These are phyloP conservation scores for Aurelia sp. DNA, from an alignment of 30 jellyfish, hydroid and myxozoan species.

Conservation along the genomic window DNA sequence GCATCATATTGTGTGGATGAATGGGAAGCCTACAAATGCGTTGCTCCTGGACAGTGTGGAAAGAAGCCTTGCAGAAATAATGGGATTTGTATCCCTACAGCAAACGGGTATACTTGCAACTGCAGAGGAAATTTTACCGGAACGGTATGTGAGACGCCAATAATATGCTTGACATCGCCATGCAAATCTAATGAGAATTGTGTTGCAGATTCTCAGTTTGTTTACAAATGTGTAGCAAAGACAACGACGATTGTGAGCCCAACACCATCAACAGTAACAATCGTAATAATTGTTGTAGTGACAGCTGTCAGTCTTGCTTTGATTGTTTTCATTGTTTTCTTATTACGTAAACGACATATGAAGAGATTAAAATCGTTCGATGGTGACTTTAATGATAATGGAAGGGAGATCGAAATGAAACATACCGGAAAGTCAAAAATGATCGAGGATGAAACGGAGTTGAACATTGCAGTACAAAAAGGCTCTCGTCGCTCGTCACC, in stretches of 20 bases:
- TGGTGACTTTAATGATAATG: slow-evolving; percentile 22
- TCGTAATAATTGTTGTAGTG: slow-evolving; percentile 53
- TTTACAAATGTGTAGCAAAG: slow-evolving; percentile 28
- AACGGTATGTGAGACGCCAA: slow-evolving; percentile 58
- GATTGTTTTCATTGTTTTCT: slow-evolving; percentile 11
- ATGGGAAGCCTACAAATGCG: slow-evolving; percentile 77
- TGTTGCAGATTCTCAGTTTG: slow-evolving; percentile 23
- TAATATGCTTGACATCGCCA: slow-evolving; percentile 61
- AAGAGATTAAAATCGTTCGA: slow-evolving; percentile 13
- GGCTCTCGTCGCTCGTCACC: background rate
- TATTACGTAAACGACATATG: slow-evolving; percentile 24
- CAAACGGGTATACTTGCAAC: slow-evolving; percentile 51
- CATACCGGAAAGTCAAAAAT: slow-evolving; percentile 1
- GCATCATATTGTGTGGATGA: slow-evolving; percentile 65
- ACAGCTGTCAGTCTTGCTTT: slow-evolving; percentile 35
- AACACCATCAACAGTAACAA: background rate
- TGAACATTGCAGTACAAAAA: background rate
- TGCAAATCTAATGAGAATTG: slow-evolving; percentile 58
- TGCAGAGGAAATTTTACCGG: slow-evolving; percentile 79
- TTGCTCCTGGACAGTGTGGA: slow-evolving; percentile 78
- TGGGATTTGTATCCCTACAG: slow-evolving; percentile 64
- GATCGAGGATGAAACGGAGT: slow-evolving; percentile 19
- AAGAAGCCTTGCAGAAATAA: slow-evolving; percentile 61
- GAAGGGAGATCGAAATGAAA: slow-evolving; percentile 41
- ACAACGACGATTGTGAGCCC: slow-evolving; percentile 9